These are phyloP conservation scores for Rhinichthys osculus DNA, from an alignment of 2,797 vertebrate species.

Conservation along the genomic window DNA sequence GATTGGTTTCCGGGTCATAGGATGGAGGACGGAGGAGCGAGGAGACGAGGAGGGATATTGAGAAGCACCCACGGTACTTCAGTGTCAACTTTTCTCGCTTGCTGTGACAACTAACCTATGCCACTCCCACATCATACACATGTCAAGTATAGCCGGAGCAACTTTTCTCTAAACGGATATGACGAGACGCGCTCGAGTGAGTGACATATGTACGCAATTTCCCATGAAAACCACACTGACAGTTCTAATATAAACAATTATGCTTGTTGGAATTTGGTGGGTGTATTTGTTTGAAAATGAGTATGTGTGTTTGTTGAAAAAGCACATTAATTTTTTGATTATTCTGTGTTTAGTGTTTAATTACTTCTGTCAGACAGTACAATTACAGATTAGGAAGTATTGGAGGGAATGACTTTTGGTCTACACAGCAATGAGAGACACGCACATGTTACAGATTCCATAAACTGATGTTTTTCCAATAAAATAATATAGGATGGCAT, in stretches of 20 bases:
- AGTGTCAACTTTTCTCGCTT: too few relatives aligned
- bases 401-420: constrained; percentile 36
- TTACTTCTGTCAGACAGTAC: constrained; percentile 47
- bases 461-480: not conserved
- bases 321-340: constrained; percentile 16
- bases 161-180: not conserved
- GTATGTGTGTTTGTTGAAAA: constrained; percentile 7
- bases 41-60: too few relatives aligned
- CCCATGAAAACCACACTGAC: not conserved
- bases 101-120: too few relatives aligned
- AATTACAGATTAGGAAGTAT: constrained; percentile 54
- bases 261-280: too few relatives aligned
- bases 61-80: too few relatives aligned
- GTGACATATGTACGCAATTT: not conserved
- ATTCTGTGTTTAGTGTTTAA: constrained; percentile 54
- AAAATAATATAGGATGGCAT: not conserved
- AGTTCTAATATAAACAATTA: not conserved
- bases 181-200: fast-evolving
- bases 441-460: not conserved
- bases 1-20: too few relatives aligned
- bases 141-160: too few relatives aligned
- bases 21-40: too few relatives aligned
- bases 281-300: not conserved
- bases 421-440: constrained; percentile 17
- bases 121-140: too few relatives aligned